Conservation (phyloP, 2,888 invertebrate species). For the Melanostoma scalare region DNA sequence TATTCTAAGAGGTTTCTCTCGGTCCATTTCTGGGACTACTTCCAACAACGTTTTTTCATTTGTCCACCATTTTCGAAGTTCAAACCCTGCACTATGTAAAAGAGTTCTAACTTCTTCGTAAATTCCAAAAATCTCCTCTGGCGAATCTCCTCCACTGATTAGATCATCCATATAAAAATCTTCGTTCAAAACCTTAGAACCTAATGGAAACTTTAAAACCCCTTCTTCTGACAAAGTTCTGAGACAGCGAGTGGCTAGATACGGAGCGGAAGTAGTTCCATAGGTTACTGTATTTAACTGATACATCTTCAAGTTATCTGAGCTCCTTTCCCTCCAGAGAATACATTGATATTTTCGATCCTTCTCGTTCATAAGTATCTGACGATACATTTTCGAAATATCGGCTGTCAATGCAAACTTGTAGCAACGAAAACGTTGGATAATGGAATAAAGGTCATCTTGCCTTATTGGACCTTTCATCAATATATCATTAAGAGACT, state of each 20-base stretch:
- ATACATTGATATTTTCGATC: conserved; percentile 63
- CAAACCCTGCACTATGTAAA: conserved; percentile 2
- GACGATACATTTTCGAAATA: conserved; percentile 72
- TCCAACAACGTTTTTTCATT: conserved; percentile 30
- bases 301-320: conserved; percentile 39
- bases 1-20: neutral
- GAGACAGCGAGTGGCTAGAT: conserved; percentile 42
- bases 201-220: conserved; percentile 41
- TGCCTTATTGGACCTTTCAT: conserved; percentile 73
- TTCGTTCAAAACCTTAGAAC: conserved; percentile 21
- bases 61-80: conserved; percentile 36
- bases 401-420: conserved; percentile 55
- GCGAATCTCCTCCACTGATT: conserved; percentile 27
- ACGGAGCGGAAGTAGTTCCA: conserved; percentile 46
- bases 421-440: conserved; percentile 22
- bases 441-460: conserved; percentile 54
- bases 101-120: conserved; percentile 2
- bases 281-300: conserved; percentile 33
- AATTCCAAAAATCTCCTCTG: neutral
- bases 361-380: conserved; percentile 50
- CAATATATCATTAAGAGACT: conserved; percentile 73
- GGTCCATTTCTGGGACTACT: neutral
- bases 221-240: conserved; percentile 14
- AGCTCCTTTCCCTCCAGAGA: conserved; percentile 35
- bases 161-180: conserved; percentile 67